Evolutionary conservation across 2,113 vertebrate species (phyloP).

Genomic region (Tupaia tana): DNA sequence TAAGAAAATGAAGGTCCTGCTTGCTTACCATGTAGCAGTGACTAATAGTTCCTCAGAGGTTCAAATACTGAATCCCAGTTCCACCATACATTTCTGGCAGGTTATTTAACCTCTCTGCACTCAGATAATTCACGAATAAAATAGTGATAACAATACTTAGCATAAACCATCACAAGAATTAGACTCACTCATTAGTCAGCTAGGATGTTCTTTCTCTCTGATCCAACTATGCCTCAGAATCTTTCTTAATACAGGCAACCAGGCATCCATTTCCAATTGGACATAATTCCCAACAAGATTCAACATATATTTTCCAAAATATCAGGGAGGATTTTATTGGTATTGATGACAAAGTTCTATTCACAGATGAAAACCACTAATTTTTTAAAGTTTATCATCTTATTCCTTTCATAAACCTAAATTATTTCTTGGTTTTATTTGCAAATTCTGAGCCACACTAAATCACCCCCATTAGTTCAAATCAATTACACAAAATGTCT

Average conservation of each 20-base stretch:
- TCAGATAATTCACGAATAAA: slow-evolving; percentile 31
- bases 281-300: background rate
- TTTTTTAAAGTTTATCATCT: background rate
- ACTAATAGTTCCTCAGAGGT: background rate
- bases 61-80: slow-evolving; percentile 17
- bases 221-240: background rate
- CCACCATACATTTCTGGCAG: background rate
- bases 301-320: background rate
- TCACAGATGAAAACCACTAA: background rate
- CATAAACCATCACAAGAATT: background rate
- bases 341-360: background rate
- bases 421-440: slow-evolving; percentile 14
- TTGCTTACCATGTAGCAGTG: background rate
- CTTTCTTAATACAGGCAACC: background rate
- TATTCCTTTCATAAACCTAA: background rate
- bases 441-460: background rate
- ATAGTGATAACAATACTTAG: background rate
- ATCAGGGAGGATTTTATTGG: background rate
- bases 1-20: background rate
- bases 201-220: background rate
- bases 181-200: background rate
- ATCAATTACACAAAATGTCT: background rate
- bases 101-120: background rate
- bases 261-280: background rate
- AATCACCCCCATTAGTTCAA: background rate